phyloP scores from a whole-genome alignment of 2,888 invertebrate genomes.

The Globia sparganii region DNA sequence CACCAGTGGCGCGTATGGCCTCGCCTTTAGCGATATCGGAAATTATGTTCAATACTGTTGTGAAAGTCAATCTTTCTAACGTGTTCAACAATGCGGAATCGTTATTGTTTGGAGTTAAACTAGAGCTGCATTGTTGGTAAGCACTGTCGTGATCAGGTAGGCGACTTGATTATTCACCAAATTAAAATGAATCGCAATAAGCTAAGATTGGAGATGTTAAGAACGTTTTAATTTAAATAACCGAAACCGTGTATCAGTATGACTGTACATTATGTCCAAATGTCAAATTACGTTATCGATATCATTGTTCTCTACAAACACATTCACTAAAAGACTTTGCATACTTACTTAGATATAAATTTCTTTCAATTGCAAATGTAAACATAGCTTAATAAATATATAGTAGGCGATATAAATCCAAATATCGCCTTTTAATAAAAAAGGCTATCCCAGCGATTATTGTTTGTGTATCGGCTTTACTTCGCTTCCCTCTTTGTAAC shows the following conservation, averaged over 20 bases:
- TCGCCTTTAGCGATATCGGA: conserved; percentile 67
- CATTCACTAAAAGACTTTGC: conserved; percentile 67
- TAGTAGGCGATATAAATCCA: conserved; percentile 58
- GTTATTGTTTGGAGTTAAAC: conserved; percentile 38
- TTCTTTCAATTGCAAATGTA: conserved; percentile 60
- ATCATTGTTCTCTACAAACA: conserved; percentile 50
- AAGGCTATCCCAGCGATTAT: conserved; percentile 67
- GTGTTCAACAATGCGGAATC: conserved; percentile 43
- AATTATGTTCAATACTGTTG: conserved; percentile 57
- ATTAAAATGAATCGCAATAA: conserved; percentile 35
- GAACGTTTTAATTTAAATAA: conserved; percentile 34
- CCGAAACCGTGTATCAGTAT: conserved; percentile 38
- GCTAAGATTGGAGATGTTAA: conserved; percentile 30
- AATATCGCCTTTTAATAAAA: conserved; percentile 59
- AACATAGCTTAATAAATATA: conserved; percentile 57
- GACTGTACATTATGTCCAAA: conserved; percentile 49
- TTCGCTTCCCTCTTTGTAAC: conserved; percentile 70
- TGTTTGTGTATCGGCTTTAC: conserved; percentile 63
- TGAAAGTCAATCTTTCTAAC: conserved; percentile 40
- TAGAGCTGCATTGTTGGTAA: conserved; percentile 51
- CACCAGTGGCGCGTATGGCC: conserved; percentile 65
- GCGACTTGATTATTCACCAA: conserved; percentile 36
- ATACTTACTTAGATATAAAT: conserved; percentile 62
- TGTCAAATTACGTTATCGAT: conserved; percentile 35
- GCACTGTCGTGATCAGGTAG: conserved; percentile 43